Percentiles rank a stretch among this genome's conserved stretches.
Conservation (phyloP, 2,797 vertebrate species). For the Sciaenops ocellatus region DNA sequence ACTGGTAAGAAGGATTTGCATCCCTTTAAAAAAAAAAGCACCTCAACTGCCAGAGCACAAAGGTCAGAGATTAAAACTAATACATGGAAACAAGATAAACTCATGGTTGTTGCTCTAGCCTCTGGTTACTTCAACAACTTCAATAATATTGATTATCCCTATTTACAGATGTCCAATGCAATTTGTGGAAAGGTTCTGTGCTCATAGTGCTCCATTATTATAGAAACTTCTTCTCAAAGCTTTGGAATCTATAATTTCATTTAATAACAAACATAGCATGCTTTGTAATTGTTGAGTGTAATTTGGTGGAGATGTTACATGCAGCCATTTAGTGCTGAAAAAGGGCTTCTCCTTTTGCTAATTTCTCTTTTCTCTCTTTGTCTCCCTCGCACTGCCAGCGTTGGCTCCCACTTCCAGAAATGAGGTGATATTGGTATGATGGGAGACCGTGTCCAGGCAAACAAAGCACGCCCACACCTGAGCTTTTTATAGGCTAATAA, state of each 20-base stretch:
- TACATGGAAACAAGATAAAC: slow-evolving; percentile 35
- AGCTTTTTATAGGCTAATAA: slow-evolving; percentile 84
- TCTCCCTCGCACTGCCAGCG: slow-evolving; percentile 21
- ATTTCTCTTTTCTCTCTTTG: slow-evolving; percentile 30
- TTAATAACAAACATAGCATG: slow-evolving; percentile 26
- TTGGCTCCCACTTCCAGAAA: slow-evolving; percentile 71
- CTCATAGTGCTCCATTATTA: background rate
- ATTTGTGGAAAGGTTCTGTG: slow-evolving; percentile 32
- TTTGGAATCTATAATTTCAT: slow-evolving; percentile 29
- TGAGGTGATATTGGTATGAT: slow-evolving; percentile 80
- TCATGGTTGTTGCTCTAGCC: slow-evolving; percentile 11
- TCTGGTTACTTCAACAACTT: slow-evolving; percentile 30
- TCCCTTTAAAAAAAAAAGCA: slow-evolving; percentile 51
- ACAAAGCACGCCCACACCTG: slow-evolving; percentile 79
- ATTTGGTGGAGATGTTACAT: slow-evolving; percentile 23
- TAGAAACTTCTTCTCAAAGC: background rate
- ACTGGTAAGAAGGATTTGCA: slow-evolving; percentile 75
- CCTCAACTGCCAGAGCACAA: slow-evolving; percentile 47
- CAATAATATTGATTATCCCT: slow-evolving; percentile 53
- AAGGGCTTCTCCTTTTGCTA: slow-evolving; percentile 19
- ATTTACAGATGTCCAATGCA: slow-evolving; percentile 34
- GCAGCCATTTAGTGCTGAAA: slow-evolving; percentile 1
- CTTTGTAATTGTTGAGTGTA: slow-evolving; percentile 9
- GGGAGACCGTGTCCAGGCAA: slow-evolving; percentile 74
- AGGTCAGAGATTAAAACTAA: slow-evolving; percentile 51